Percentiles rank a stretch among this genome's conserved stretches.
phyloP scores from a whole-genome alignment of 1,140 invertebrate species.

The Harpegnathos saltator region DNA sequence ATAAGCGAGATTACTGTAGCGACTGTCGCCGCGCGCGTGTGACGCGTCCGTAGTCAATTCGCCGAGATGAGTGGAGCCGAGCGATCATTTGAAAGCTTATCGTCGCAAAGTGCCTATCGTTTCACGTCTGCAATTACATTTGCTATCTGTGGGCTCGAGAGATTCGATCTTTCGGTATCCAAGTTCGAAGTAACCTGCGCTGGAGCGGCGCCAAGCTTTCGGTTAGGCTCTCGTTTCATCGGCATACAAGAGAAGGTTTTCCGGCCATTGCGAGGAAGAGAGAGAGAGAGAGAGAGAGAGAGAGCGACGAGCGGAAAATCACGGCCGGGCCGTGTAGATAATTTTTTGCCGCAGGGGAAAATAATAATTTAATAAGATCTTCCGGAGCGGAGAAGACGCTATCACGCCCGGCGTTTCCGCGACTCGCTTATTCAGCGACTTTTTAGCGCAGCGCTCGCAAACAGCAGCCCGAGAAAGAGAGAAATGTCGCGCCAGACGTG shows the following conservation, averaged over 20 bases:
- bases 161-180: slow-evolving; percentile 54
- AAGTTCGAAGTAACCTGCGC: slow-evolving; percentile 43
- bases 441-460: slow-evolving; percentile 17
- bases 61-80: no score
- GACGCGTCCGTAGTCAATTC: no score
- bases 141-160: not conserved
- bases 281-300: no score
- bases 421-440: slow-evolving; percentile 14
- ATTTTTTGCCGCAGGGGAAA: no score
- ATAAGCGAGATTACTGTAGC: no score
- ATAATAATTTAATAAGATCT: no score
- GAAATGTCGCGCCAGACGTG: slow-evolving; percentile 36
- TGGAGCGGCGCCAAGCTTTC: slow-evolving; percentile 53
- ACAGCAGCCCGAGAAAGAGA: slow-evolving; percentile 1
- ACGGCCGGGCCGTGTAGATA: slow-evolving; percentile 19
- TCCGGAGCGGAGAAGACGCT: not conserved
- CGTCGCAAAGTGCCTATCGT: no score
- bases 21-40: no score
- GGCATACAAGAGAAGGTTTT: slow-evolving; percentile 44
- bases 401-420: not conserved
- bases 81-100: no score
- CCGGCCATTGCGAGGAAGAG: slow-evolving; percentile 30
- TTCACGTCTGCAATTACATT: slow-evolving; percentile 34
- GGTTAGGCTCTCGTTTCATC: slow-evolving; percentile 56
- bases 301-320: not conserved